Evolutionary conservation across 2,113 vertebrate genomes (phyloP), one percentile per base, ranked within the genome.

Genomic region (Dromas ardeola): DNA sequence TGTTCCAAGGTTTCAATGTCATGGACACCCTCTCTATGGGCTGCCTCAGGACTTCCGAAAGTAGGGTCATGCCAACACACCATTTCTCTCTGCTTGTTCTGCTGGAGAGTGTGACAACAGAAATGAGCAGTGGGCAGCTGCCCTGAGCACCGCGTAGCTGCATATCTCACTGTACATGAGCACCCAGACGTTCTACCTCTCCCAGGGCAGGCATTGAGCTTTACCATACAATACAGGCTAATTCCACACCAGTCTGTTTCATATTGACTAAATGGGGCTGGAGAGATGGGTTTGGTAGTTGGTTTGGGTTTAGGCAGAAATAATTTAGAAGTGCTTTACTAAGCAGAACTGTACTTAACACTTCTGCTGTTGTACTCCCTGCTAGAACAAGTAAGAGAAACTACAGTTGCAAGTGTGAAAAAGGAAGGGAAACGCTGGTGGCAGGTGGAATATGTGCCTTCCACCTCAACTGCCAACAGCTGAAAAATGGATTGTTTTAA

Each of bases 271-370:
- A 47, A 58, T 27, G 36, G 55, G 67, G 55, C 76, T 78, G 69
- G 56, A 65, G 59, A 78, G 36, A n/a, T 58, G 67, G 32, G 32
- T 65, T 65, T 88, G 66, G 81, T 56, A 93, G 52, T 13, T 93
- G 49, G 13, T 92, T 91, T 96, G 79, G 32, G 42, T 67, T 95
- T 89, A 93, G 70, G 67, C 55, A 87, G 80, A 96, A 88, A 91
- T 50, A 63, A 92, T 89, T 70, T 59, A 72, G 47, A 90, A 90
- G 43, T 72, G 80, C 59, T 96, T 96, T 87, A 91, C 3, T 26
- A 82, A 92, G 70, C 67, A 55, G 88, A 95, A 91, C 91, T 40
- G 45, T 77, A 81, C 29, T 90, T 90, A 73, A 43, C 77, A 32
- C 15, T 77, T 52, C 56, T 81, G 36, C 27, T 78, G 30, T 53